These are phyloP conservation scores for Nicator chloris DNA, from an alignment of 2,113 vertebrate genomes.

Conservation along the genomic window DNA sequence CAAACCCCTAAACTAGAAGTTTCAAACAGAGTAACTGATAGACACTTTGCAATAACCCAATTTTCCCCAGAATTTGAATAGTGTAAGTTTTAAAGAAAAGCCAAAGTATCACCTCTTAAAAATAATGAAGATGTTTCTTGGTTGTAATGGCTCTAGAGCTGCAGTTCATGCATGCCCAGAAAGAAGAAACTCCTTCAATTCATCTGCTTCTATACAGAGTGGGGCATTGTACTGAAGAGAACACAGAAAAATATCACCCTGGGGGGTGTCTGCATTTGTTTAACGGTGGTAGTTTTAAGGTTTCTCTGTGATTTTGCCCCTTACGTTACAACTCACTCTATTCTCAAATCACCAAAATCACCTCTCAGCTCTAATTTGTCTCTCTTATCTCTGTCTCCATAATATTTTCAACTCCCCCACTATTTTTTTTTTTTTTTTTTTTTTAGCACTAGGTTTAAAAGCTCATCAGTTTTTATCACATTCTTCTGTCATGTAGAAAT, in stretches of 20 bases:
- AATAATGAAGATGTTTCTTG: not conserved
- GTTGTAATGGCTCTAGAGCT: not conserved
- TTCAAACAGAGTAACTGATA: not conserved
- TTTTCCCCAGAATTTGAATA: not conserved
- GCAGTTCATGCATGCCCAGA: not conserved
- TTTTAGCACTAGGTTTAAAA: not conserved
- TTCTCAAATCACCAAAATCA: not conserved
- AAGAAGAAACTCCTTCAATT: not conserved
- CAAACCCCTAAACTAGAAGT: not conserved
- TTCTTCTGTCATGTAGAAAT: not conserved
- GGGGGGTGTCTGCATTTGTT: not conserved
- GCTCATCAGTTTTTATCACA: not conserved
- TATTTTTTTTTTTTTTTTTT: not conserved
- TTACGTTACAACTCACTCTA: not conserved
- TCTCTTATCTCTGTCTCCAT: not conserved
- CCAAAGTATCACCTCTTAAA: not conserved
- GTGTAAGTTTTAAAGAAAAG: not conserved
- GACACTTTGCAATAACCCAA: not conserved
- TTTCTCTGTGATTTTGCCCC: not conserved
- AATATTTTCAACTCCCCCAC: not conserved
- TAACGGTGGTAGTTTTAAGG: not conserved
- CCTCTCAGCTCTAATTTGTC: not conserved
- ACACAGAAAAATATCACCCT: not conserved
- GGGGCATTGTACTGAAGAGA: not conserved
- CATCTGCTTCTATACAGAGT: not conserved